Evolutionary conservation across 2,888 invertebrate species (phyloP).

Genomic region (Dysmachus trigonus): DNA sequence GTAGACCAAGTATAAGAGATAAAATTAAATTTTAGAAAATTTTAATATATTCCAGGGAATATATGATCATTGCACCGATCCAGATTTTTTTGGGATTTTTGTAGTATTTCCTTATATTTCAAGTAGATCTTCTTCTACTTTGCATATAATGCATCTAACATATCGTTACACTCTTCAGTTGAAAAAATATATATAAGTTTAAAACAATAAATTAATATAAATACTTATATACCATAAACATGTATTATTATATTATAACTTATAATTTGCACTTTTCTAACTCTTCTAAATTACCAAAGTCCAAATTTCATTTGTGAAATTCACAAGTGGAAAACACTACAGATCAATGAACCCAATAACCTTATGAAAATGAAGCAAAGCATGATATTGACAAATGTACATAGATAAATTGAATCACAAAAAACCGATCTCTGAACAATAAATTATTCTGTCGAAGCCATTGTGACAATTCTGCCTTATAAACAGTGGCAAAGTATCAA

Average conservation of each 20-base stretch:
- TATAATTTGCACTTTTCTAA: not conserved
- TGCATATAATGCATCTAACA: not conserved
- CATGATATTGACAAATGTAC: not conserved
- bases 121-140: not conserved
- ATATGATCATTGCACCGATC: too few species aligned
- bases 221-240: too few species aligned
- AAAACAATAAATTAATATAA: not conserved
- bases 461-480: not conserved
- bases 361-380: not conserved
- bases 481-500: constrained; percentile 11
- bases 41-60: too few species aligned
- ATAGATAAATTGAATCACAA: not conserved
- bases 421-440: not conserved
- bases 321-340: not conserved
- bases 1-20: too few species aligned
- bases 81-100: too few species aligned
- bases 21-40: too few species aligned
- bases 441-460: not conserved
- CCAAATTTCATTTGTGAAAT: not conserved
- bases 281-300: not conserved
- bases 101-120: too few species aligned
- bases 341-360: not conserved
- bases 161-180: too few species aligned
- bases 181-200: not conserved
- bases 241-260: too few species aligned